phyloP scores from a whole-genome alignment of 1,140 invertebrate genomes.

The Drosophila sulfurigaster region DNA sequence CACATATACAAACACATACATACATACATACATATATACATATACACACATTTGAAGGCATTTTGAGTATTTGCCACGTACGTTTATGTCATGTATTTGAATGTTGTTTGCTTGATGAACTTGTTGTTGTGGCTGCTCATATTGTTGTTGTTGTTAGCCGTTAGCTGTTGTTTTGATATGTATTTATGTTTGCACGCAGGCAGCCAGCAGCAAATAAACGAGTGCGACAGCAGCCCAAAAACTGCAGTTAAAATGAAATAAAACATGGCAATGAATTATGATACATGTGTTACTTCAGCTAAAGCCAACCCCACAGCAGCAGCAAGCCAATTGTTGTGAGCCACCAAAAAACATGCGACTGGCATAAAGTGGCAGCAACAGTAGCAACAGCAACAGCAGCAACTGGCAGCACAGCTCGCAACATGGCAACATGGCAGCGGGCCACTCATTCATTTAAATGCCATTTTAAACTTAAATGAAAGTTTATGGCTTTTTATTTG shows the following conservation, averaged over 20 bases:
- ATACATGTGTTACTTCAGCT: conserved; percentile 75
- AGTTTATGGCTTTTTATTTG: conserved; percentile 84
- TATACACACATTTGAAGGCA: neutral
- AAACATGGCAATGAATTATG: conserved; percentile 83
- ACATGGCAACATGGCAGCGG: conserved; percentile 35
- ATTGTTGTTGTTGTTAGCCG: conserved; percentile 33
- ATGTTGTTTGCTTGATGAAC: conserved; percentile 36
- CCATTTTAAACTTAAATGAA: conserved; percentile 85
- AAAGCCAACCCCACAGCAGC: neutral
- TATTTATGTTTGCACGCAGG: conserved; percentile 78
- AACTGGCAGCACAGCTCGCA: neutral
- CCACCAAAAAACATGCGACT: conserved; percentile 19
- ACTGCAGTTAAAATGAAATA: conserved; percentile 72
- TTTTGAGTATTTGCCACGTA: conserved; percentile 20
- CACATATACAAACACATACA: conserved; percentile 4
- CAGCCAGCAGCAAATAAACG: conserved; percentile 65
- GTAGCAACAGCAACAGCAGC: neutral
- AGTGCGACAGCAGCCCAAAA: conserved; percentile 30
- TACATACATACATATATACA: neutral
- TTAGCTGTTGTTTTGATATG: conserved; percentile 54
- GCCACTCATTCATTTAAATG: conserved; percentile 84
- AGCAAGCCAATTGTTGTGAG: conserved; percentile 14
- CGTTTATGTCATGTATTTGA: conserved; percentile 29
- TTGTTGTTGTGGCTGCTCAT: conserved; percentile 1
- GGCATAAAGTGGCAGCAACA: conserved; percentile 19